Evolutionary conservation across 2,797 vertebrate species (phyloP).

Genomic region (Helostoma temminkii): DNA sequence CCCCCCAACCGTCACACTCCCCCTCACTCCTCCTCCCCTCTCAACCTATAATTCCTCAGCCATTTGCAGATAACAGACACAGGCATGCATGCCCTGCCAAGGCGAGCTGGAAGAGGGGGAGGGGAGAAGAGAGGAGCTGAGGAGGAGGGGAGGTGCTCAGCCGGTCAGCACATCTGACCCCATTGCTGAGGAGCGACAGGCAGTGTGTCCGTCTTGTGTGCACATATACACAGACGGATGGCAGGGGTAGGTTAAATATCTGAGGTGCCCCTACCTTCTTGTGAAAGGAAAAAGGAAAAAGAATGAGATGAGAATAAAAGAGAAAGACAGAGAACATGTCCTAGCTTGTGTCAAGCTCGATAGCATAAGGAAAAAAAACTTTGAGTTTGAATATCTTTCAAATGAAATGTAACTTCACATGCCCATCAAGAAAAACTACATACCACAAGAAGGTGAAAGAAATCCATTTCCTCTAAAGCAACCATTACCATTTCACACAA

Average conservation of each 20-base stretch:
- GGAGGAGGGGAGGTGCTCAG: slow-evolving; percentile 61
- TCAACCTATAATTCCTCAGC: slow-evolving; percentile 85
- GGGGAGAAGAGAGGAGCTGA: slow-evolving; percentile 36
- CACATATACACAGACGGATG: slow-evolving; percentile 21
- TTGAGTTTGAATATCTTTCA: slow-evolving; percentile 34
- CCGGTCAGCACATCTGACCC: slow-evolving; percentile 82
- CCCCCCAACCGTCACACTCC: slow-evolving; percentile 35
- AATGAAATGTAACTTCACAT: no score
- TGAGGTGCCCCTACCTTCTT: slow-evolving; percentile 36
- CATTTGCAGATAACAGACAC: slow-evolving; percentile 82
- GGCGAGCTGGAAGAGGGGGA: slow-evolving; percentile 57
- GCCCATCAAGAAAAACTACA: neutral
- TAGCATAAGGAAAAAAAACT: slow-evolving; percentile 31
- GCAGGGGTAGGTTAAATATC: slow-evolving; percentile 49
- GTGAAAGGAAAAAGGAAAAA: slow-evolving; percentile 47
- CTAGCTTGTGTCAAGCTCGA: slow-evolving; percentile 72
- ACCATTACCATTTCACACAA: slow-evolving; percentile 24
- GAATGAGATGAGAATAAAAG: slow-evolving; percentile 20
- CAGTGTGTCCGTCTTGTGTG: slow-evolving; percentile 34
- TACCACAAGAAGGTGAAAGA: neutral
- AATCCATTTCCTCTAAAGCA: neutral
- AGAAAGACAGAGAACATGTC: slow-evolving; percentile 73
- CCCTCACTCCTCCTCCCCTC: slow-evolving; percentile 71
- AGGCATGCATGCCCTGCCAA: slow-evolving; percentile 82
- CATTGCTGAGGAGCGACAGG: slow-evolving; percentile 58